phyloP scores from a whole-genome alignment of 30 jellyfish, hydroid and myxozoan genomes.

The Rhopilema esculentum region DNA sequence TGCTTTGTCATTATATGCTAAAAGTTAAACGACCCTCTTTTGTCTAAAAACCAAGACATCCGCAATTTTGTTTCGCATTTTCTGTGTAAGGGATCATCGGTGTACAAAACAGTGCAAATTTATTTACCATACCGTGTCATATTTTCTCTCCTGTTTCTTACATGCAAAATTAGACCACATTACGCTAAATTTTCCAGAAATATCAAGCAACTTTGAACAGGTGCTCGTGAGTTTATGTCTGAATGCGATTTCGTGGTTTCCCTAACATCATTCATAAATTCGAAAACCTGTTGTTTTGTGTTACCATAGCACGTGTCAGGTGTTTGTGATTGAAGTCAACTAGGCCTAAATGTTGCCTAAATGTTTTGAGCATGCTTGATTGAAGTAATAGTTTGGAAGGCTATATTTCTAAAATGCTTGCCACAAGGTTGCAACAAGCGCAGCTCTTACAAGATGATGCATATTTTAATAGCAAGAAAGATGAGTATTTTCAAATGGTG shows the following conservation, averaged over 20 bases:
- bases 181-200: no score
- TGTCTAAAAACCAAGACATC: no score
- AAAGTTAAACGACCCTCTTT: no score
- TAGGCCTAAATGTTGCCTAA: conserved; percentile 50
- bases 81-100: no score
- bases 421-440: conserved; percentile 21
- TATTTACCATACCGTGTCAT: no score
- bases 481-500: conserved; percentile 30
- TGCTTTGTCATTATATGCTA: no score
- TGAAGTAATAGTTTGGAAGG: no score
- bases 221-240: neutral
- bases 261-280: neutral
- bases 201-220: no score
- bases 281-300: conserved; percentile 42
- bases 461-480: conserved; percentile 25
- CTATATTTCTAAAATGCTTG: conserved; percentile 39
- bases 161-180: no score
- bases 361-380: neutral
- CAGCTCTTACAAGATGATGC: conserved; percentile 1
- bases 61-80: no score
- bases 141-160: no score
- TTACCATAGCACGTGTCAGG: conserved; percentile 46
- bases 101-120: no score
- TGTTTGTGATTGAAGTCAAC: neutral
- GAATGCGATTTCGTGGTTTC: neutral